Percentiles rank a stretch among this genome's conserved stretches.
Conservation (phyloP, 2,113 vertebrate genomes). For the Heterochromis multidens region DNA sequence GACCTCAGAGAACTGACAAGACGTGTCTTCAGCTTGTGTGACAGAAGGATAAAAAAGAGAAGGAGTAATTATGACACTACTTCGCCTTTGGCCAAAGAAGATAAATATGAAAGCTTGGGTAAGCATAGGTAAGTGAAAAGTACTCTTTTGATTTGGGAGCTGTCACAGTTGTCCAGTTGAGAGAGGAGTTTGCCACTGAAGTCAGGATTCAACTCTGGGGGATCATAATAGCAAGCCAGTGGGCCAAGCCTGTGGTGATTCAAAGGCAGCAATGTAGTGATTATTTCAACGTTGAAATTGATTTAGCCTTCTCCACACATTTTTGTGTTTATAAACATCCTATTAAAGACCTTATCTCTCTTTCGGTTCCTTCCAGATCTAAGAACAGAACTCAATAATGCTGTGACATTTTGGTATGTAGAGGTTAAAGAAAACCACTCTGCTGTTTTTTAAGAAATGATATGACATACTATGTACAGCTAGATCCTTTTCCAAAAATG, state of each 20-base stretch:
- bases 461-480: neutral
- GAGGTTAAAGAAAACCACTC: neutral
- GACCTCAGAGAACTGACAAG: conserved; percentile 43
- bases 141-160: conserved; percentile 47
- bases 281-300: neutral
- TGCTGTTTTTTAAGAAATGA: neutral
- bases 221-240: conserved; percentile 59
- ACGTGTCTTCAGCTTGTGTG: conserved; percentile 52
- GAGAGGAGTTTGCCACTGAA: conserved; percentile 48
- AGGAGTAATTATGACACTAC: neutral
- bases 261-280: neutral
- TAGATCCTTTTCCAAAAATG: neutral
- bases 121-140: neutral
- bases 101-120: neutral
- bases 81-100: neutral
- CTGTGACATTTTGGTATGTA: neutral
- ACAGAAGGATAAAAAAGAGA: neutral
- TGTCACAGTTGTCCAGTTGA: conserved; percentile 42
- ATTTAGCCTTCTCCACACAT: neutral
- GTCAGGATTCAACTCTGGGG: conserved; percentile 22
- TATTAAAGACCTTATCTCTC: neutral
- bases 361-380: neutral
- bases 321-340: neutral
- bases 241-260: conserved; percentile 56
- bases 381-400: neutral